These are phyloP conservation scores for Australoheros scitulus DNA, from an alignment of 2,113 vertebrate genomes.

Conservation along the genomic window DNA sequence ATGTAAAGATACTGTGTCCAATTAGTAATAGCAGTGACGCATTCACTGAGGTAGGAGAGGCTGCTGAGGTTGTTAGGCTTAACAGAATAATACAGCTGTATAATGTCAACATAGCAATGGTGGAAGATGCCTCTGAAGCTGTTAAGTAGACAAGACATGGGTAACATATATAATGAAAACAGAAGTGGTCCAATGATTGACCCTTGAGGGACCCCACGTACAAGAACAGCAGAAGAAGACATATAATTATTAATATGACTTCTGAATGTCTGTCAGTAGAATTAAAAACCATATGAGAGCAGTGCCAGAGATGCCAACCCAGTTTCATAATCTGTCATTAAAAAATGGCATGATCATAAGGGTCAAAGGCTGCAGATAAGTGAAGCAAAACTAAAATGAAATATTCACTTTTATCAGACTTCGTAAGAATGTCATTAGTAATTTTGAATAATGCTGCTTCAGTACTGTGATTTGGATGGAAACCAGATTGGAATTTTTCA, in stretches of 20 bases:
- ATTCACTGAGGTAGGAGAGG: not conserved
- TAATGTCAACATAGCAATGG: not conserved
- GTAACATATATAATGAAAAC: not conserved
- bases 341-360: not conserved
- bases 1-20: not conserved
- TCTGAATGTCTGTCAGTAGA: no score
- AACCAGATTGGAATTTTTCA: no score
- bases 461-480: not conserved
- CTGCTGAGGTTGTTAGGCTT: not conserved
- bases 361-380: not conserved
- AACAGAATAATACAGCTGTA: not conserved
- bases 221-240: not conserved
- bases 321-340: not conserved
- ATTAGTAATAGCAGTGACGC: not conserved
- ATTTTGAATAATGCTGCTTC: not conserved
- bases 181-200: not conserved
- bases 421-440: not conserved
- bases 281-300: not conserved
- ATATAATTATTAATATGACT: not conserved
- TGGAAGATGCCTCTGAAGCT: accelerated
- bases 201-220: not conserved
- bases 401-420: not conserved
- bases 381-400: not conserved
- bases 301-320: not conserved
- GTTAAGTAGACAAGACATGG: not conserved